phyloP scores from a whole-genome alignment of 2,797 vertebrate species.

The Borostomias antarcticus region DNA sequence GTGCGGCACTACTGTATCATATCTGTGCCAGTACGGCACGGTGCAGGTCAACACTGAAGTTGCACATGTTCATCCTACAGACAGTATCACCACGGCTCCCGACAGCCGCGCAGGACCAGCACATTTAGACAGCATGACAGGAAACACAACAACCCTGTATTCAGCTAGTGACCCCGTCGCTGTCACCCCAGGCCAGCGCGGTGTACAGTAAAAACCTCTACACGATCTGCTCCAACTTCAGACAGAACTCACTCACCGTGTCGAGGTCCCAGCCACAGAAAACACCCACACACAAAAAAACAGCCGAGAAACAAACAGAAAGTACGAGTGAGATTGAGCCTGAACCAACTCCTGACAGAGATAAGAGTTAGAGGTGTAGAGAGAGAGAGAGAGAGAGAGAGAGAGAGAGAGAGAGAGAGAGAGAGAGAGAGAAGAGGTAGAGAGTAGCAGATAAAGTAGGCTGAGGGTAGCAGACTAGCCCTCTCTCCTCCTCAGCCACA shows the following conservation, averaged over 20 bases:
- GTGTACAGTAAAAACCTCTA: no score
- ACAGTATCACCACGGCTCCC: no score
- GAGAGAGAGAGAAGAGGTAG: slow-evolving; percentile 16
- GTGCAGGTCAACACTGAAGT: no score
- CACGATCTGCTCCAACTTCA: slow-evolving; percentile 53
- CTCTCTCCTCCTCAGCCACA: slow-evolving; percentile 44
- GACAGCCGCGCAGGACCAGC: no score
- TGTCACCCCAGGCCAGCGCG: no score
- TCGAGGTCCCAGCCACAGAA: slow-evolving; percentile 26
- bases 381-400: no score
- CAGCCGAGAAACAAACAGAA: slow-evolving; percentile 17
- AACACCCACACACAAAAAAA: background rate
- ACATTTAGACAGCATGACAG: no score
- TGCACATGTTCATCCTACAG: no score
- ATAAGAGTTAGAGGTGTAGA: no score
- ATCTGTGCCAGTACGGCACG: no score
- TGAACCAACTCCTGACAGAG: no score
- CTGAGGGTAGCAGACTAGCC: slow-evolving; percentile 34
- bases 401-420: slow-evolving; percentile 19
- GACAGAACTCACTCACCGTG: slow-evolving; percentile 63
- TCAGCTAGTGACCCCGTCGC: background rate
- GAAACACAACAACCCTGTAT: background rate
- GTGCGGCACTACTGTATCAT: no score
- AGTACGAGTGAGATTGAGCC: slow-evolving; percentile 6
- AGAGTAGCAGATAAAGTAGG: slow-evolving; percentile 31